phyloP scores from a whole-genome alignment of 30 jellyfish, hydroid and myxozoan genomes.

The Euphysa ruthae region DNA sequence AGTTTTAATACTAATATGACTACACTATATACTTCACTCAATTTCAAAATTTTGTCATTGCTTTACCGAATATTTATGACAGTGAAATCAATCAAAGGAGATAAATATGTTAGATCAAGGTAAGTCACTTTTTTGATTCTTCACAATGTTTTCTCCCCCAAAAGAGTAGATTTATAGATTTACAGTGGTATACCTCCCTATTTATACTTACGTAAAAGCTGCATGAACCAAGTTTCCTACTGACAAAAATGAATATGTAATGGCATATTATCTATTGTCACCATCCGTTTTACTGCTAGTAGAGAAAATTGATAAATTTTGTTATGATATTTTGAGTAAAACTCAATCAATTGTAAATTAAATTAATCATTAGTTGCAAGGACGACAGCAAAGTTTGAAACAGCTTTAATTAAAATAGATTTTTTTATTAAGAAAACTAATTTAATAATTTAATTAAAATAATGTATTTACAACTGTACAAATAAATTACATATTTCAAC shows the following conservation, averaged over 20 bases:
- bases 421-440: too few relatives aligned
- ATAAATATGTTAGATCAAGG: neutral
- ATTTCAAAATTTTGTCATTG: too few relatives aligned
- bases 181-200: neutral
- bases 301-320: neutral
- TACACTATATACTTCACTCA: too few relatives aligned
- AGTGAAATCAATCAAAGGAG: neutral
- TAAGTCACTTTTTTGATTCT: neutral
- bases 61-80: neutral
- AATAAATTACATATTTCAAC: too few relatives aligned
- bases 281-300: neutral
- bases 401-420: too few relatives aligned
- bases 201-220: neutral
- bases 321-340: neutral
- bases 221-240: neutral
- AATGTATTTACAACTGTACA: too few relatives aligned
- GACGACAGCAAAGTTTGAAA: too few relatives aligned
- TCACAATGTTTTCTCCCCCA: neutral
- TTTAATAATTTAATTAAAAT: too few relatives aligned
- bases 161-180: neutral
- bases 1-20: too few relatives aligned
- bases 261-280: neutral
- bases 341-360: too few relatives aligned
- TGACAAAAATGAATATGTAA: neutral
- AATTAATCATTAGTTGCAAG: too few relatives aligned